These are phyloP conservation scores for Diarsia dahlii DNA, from an alignment of 2,888 invertebrate genomes.

Conservation along the genomic window DNA sequence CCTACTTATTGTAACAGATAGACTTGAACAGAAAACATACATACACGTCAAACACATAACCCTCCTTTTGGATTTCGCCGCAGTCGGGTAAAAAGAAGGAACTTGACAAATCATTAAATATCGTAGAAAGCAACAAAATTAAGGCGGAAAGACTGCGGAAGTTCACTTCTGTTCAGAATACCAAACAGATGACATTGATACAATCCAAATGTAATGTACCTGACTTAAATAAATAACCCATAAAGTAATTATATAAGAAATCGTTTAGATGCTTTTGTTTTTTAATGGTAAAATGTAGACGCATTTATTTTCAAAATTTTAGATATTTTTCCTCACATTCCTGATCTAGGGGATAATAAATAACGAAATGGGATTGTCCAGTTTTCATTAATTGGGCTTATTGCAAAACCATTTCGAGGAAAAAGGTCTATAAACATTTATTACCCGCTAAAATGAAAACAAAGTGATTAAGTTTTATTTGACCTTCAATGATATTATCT, in stretches of 20 bases:
- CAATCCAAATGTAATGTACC: neutral
- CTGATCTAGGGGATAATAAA: neutral
- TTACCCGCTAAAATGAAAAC: too few relatives aligned
- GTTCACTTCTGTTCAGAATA: neutral
- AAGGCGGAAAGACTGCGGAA: neutral
- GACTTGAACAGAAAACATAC: too few relatives aligned
- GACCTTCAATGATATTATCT: too few relatives aligned
- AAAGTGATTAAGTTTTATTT: too few relatives aligned
- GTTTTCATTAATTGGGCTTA: too few relatives aligned
- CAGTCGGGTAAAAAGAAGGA: too few relatives aligned
- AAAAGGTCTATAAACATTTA: too few relatives aligned
- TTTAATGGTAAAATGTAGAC: neutral
- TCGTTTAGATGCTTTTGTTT: neutral
- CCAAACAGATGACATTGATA: constrained; percentile 4
- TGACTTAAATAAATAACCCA: neutral
- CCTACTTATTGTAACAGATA: neutral
- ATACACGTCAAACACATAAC: too few relatives aligned
- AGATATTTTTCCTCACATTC: neutral
- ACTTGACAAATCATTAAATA: neutral
- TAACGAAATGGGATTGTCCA: too few relatives aligned
- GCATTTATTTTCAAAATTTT: neutral
- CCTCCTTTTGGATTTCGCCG: too few relatives aligned
- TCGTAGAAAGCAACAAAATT: constrained; percentile 2
- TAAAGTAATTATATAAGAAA: too few relatives aligned
- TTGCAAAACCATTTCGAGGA: too few relatives aligned